Conservation (phyloP, 2,888 invertebrate genomes). For the Dasysyrphus tricinctus region DNA sequence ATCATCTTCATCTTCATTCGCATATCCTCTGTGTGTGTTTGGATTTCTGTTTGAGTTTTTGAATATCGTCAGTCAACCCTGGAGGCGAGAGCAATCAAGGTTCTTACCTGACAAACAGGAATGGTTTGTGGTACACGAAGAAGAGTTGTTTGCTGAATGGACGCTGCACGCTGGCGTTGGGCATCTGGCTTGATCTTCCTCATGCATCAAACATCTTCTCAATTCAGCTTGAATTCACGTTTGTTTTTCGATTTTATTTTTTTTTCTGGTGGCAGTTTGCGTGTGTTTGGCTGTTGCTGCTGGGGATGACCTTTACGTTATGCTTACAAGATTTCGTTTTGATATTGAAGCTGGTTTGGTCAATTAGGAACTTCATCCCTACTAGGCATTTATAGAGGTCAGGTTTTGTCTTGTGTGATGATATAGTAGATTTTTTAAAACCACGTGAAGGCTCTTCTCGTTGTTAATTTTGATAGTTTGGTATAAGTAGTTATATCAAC, state of each 20-base stretch:
- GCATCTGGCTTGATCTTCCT: constrained; percentile 52
- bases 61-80: constrained; percentile 43
- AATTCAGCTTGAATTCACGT: constrained; percentile 35
- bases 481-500: not conserved
- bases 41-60: constrained; percentile 15
- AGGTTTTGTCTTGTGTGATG: constrained; percentile 33
- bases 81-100: constrained; percentile 64
- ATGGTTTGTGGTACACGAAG: constrained; percentile 46
- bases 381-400: constrained; percentile 47
- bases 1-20: constrained; percentile 18
- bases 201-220: constrained; percentile 22
- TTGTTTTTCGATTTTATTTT: not conserved
- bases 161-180: constrained; percentile 57
- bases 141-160: constrained; percentile 27
- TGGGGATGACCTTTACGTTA: constrained; percentile 66
- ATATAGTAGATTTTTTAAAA: not conserved
- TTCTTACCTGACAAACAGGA: constrained; percentile 67
- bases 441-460: constrained; percentile 2
- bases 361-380: constrained; percentile 64
- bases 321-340: constrained; percentile 64
- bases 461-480: not conserved
- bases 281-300: constrained; percentile 38
- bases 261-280: constrained; percentile 19
- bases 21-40: not conserved
- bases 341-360: constrained; percentile 57